Evolutionary conservation across 2,888 invertebrate genomes (phyloP).

Genomic region (Heliconius cydno): DNA sequence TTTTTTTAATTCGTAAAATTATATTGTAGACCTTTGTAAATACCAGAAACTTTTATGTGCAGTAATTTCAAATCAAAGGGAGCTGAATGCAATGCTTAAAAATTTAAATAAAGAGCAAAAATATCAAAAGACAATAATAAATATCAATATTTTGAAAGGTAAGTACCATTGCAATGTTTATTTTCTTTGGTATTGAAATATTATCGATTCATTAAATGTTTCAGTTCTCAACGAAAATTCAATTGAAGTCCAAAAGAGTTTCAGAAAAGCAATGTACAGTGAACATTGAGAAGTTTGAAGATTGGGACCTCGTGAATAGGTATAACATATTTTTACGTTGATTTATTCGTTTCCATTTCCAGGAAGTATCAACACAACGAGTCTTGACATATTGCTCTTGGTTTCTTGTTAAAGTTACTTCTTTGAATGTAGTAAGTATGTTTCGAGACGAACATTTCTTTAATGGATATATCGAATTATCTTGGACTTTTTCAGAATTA

Average conservation of each 20-base stretch:
- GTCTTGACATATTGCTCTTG: not conserved
- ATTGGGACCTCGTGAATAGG: not conserved
- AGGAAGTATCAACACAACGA: not conserved
- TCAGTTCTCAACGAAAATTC: slow-evolving; percentile 33
- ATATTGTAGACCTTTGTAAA: not conserved
- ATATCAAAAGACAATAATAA: too few relatives aligned
- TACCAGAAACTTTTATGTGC: not conserved
- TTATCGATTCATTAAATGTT: slow-evolving; percentile 31
- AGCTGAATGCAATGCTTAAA: not conserved
- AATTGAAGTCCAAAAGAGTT: slow-evolving; percentile 33
- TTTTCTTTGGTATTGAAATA: slow-evolving; percentile 3
- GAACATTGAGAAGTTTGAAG: not conserved
- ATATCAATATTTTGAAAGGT: not conserved
- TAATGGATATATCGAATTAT: not conserved
- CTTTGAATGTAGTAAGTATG: not conserved
- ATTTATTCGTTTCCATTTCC: not conserved
- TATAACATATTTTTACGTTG: slow-evolving; percentile 5
- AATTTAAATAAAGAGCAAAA: not conserved
- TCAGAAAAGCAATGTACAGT: slow-evolving; percentile 29
- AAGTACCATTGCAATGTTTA: not conserved
- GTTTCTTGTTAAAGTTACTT: not conserved
- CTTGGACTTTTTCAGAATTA: not conserved
- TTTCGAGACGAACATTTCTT: not conserved
- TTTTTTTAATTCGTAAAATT: slow-evolving; percentile 1
- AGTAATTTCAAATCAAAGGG: not conserved